Percentiles rank a stretch among this genome's conserved stretches.
Conservation (phyloP, 2,797 vertebrate genomes). For the Myotis findleyi region DNA sequence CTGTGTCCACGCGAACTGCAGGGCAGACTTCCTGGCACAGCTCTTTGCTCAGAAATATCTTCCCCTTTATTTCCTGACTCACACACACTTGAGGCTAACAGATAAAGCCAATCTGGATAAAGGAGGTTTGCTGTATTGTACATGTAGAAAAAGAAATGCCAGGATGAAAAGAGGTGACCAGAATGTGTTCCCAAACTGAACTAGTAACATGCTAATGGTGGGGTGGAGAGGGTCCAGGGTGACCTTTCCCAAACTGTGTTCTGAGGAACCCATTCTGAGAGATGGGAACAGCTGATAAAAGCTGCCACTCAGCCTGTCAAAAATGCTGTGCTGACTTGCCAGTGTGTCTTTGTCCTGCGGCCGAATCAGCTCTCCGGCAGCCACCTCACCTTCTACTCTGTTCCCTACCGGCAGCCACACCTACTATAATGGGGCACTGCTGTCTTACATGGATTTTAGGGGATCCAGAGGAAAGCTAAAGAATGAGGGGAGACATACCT, state of each 20-base stretch:
- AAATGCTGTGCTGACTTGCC: neutral
- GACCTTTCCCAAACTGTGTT: neutral
- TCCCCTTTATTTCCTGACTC: neutral
- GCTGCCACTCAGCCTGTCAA: neutral
- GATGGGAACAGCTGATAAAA: neutral
- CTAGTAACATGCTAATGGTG: neutral
- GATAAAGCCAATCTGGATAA: neutral
- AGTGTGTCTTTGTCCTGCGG: no score
- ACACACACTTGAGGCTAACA: neutral
- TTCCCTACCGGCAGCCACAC: neutral
- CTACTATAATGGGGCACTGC: neutral
- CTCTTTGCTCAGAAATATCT: neutral
- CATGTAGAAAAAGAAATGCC: neutral
- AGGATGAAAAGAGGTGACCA: neutral
- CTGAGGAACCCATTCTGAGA: neutral
- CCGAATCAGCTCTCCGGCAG: neutral
- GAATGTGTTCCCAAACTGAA: neutral
- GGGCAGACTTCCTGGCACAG: neutral
- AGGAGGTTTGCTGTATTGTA: neutral
- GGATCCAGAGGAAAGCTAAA: neutral
- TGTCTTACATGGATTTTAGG: neutral
- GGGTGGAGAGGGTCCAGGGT: neutral
- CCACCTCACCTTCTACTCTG: neutral
- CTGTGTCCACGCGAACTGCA: neutral
- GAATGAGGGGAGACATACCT: neutral